Conservation (phyloP, 2,797 vertebrate genomes). For the Spea hammondii region DNA sequence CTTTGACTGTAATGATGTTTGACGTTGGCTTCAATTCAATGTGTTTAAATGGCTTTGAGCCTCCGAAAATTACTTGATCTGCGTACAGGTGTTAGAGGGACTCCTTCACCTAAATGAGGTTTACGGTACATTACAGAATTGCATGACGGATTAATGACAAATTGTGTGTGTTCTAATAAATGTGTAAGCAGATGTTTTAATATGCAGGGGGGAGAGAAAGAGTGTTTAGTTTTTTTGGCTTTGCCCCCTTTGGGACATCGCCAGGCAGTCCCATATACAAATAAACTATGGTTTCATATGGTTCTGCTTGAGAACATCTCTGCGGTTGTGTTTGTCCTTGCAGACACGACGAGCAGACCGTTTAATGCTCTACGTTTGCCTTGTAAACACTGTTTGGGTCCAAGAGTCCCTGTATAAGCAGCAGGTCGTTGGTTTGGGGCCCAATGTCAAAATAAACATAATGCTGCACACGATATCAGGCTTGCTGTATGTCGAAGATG, state of each 20-base stretch:
- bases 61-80: conserved; percentile 24
- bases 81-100: neutral
- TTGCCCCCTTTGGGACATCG: no score
- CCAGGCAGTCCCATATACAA: no score
- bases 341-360: no score
- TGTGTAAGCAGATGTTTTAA: no score
- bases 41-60: conserved; percentile 36
- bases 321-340: no score
- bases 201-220: no score
- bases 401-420: neutral
- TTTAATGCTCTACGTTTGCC: neutral
- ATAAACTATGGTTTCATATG: no score
- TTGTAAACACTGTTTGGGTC: neutral
- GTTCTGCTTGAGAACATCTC: no score
- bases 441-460: conserved; percentile 56
- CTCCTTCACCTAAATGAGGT: neutral
- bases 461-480: conserved; percentile 60
- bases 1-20: conserved; percentile 59
- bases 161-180: no score
- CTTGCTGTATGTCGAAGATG: conserved; percentile 60
- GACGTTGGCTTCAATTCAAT: conserved; percentile 39
- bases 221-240: no score
- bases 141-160: no score
- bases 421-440: neutral
- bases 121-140: neutral